Base-by-base conservation (phyloP, 2,797 vertebrate species). In the Nyctibius grandis region DNA sequence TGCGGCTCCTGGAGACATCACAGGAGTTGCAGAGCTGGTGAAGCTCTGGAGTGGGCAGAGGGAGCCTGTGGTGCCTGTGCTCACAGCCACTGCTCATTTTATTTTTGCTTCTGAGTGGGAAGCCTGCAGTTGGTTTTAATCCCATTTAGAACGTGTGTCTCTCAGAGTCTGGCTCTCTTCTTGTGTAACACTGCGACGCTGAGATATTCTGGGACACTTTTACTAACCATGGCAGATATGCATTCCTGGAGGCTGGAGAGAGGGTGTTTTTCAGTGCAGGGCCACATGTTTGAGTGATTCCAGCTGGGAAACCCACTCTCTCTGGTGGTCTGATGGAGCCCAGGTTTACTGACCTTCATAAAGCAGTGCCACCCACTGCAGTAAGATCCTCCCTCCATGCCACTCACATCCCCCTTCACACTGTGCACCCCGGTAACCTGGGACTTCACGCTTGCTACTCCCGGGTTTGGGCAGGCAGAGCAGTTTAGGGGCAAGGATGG, bases 121-220 rank as follows among this genome's bases (percentile, higher is more conserved):
- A 95, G 86, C 70, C 86, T 83, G 76, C 84, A 92, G 76, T 93
- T 93, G 65, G 21, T 95, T 96, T 93, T 92, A 93, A 95, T 92
- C 65, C 68, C 34, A 65, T 11, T 80, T 86, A 74, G 63, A 96
- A 93, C 53, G 51, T 3, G 4, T 80, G 44, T 94, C 76, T 85
- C 83, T 91, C 59, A 19, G 68, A 88, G 42, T 79, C 79, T 94
- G 88, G n/a, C 53, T 93, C 81, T 91, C 40, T 63, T 67, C 80
- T 96, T 53, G 38, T 85, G 64, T 68, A 93, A 57, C 33, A 9
- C 31, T 81, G 67, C 0, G 26, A 78, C 1, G 4, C 65, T 90
- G 89, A 95, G 83, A 83, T 92, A 92, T 93, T 96, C 78, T 90
- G 91, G 75, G 86, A 79, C 73, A 68, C 64, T 92, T 95, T 83